A percentile compares a stretch with the other conserved stretches of the same genome.
phyloP scores from a whole-genome alignment of 2,797 vertebrate species.

The Lepilemur ruficaudatus region DNA sequence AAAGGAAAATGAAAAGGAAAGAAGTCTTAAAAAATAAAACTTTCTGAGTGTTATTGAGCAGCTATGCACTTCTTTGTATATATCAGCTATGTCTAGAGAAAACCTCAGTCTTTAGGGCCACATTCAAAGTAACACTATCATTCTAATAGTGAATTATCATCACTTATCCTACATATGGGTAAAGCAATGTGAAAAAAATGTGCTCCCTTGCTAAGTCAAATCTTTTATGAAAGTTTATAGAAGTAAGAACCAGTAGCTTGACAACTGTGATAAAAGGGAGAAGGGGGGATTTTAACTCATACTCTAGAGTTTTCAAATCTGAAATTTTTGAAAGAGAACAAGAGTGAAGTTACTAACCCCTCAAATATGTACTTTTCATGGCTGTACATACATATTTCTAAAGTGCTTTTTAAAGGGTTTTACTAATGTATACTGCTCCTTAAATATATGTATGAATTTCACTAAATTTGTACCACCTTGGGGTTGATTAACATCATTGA shows the following conservation, averaged over 20 bases:
- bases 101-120: background rate
- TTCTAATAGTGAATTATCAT: background rate
- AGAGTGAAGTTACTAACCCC: background rate
- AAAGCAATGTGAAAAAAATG: background rate
- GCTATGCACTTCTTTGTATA: background rate
- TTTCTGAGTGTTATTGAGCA: too few species aligned
- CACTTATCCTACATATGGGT: background rate
- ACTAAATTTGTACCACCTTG: background rate
- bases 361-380: background rate
- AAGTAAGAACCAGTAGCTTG: background rate
- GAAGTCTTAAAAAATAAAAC: background rate
- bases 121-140: background rate
- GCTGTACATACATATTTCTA: background rate
- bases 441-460: background rate
- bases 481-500: background rate
- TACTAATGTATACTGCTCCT: background rate
- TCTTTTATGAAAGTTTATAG: background rate
- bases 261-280: background rate
- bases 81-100: background rate
- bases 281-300: background rate
- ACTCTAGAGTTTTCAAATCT: background rate
- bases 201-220: background rate
- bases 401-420: background rate
- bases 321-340: background rate
- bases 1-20: background rate